Conservation (phyloP, 1,140 invertebrate species). For the Drosophila kurseongensis region DNA sequence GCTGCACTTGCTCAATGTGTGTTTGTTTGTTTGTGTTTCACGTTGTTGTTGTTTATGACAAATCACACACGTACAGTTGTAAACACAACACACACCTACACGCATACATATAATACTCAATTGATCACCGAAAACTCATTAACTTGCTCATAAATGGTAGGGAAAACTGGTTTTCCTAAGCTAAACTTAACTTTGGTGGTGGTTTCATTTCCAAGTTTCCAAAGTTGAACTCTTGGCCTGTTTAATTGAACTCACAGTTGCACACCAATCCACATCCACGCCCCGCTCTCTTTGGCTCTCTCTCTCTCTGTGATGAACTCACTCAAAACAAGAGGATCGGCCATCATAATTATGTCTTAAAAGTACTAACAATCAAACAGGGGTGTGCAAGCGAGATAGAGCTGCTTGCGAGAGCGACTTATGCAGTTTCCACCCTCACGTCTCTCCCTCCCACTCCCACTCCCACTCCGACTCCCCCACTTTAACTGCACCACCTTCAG, state of each 20-base stretch:
- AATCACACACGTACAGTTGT: constrained; percentile 42
- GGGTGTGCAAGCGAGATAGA: background rate
- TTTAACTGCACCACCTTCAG: constrained; percentile 32
- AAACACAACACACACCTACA: constrained; percentile 35
- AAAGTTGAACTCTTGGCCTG: constrained; percentile 57
- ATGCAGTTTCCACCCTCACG: constrained; percentile 36
- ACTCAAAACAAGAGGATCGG: constrained; percentile 44
- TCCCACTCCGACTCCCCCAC: constrained; percentile 3
- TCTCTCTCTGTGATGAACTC: constrained; percentile 40
- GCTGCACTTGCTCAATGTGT: constrained; percentile 54
- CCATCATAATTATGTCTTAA: constrained; percentile 38
- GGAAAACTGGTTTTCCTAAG: constrained; percentile 51
- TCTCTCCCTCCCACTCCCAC: background rate
- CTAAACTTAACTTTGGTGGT: constrained; percentile 48
- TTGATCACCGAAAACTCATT: constrained; percentile 45
- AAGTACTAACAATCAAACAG: background rate
- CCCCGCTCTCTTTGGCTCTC: constrained; percentile 27
- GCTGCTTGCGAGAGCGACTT: constrained; percentile 28
- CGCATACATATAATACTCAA: constrained; percentile 18
- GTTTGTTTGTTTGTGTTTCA: constrained; percentile 26
- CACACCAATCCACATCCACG: constrained; percentile 55
- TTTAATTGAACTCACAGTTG: constrained; percentile 75
- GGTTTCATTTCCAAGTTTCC: constrained; percentile 52
- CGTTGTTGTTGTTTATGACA: constrained; percentile 58
- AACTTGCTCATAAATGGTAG: constrained; percentile 39